Evolutionary conservation across 2,113 vertebrate genomes (phyloP), one percentile per base, ranked within the genome.

Genomic region (Caranx ignobilis): DNA sequence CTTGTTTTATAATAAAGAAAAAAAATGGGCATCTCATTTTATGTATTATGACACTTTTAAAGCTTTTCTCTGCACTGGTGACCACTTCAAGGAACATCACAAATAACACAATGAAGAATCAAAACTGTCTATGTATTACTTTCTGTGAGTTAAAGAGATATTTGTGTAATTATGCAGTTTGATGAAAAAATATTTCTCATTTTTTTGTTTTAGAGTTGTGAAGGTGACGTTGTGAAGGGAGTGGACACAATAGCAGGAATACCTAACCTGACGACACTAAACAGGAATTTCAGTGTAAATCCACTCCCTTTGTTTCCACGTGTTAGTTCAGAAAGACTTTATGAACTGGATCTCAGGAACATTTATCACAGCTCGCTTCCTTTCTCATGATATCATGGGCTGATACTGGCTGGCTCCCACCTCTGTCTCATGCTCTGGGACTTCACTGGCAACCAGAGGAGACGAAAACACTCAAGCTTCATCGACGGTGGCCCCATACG

Each of bases 311-410:
- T 71, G 60, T 79, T 71, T 75, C 65, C 62, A 19, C 11, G 13
- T 70, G 63, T 41, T 41, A 66, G 37, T 57, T 81, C 43, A 68
- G 78, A 84, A 83, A 62, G 48, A 87, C 69, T 77, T 79, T 62
- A 77, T 83, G 70, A 88, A 83, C 56, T 77, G 32, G 66, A 90
- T 57, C 45, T 71, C 54, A 64, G 75, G 81, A 89, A 77, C 68
- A 43, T 80, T 85, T 50, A 66, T 32, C 70, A 50, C 77, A 65
- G 57, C 77, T 72, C 45, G 71, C 88, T 93, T 91, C 88, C 89
- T 90, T 92, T 93, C 91, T 86, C 87, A 88, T 91, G 81, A 92
- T 87, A 80, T 92, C 85, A 91, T 83, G 76, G 77, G 79, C 83
- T 87, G 69, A 88, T 79, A 59, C 89, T 90, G 86, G 86, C 75